Evolutionary conservation across 2,113 vertebrate genomes (phyloP).

Genomic region (Brachyhypopomus occidentalis): DNA sequence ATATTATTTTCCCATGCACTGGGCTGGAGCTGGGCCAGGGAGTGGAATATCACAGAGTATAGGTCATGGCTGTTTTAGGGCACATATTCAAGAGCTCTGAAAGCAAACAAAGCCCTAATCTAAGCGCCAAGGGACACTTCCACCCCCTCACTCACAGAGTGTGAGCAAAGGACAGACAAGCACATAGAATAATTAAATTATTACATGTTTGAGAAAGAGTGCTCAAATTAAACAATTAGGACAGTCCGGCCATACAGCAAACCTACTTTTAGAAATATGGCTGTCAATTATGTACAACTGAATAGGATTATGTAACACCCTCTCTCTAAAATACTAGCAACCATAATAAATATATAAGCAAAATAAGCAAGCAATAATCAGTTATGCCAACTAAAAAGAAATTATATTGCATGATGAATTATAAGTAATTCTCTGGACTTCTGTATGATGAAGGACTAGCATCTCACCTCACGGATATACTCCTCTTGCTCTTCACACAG

Average conservation of each 20-base stretch:
- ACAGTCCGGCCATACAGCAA: neutral
- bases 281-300: neutral
- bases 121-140: constrained; percentile 65
- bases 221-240: neutral
- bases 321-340: neutral
- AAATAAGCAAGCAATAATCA: neutral
- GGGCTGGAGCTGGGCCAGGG: constrained; percentile 78
- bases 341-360: neutral
- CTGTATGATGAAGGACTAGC: neutral
- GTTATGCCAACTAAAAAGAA: neutral
- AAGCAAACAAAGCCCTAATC: constrained; percentile 70
- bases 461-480: constrained; percentile 89
- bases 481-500: constrained; percentile 97
- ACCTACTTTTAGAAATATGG: neutral
- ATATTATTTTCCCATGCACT: constrained; percentile 94
- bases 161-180: constrained; percentile 3
- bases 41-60: constrained; percentile 66
- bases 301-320: neutral
- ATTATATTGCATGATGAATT: neutral
- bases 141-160: constrained; percentile 49
- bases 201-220: constrained; percentile 26
- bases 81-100: constrained; percentile 70
- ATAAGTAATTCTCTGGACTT: neutral
- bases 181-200: constrained; percentile 20
- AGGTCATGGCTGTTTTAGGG: constrained; percentile 74